Evolutionary conservation across 2,888 invertebrate genomes (phyloP), one percentile per base, ranked within the genome.

Genomic region (Agonopterix arenella): DNA sequence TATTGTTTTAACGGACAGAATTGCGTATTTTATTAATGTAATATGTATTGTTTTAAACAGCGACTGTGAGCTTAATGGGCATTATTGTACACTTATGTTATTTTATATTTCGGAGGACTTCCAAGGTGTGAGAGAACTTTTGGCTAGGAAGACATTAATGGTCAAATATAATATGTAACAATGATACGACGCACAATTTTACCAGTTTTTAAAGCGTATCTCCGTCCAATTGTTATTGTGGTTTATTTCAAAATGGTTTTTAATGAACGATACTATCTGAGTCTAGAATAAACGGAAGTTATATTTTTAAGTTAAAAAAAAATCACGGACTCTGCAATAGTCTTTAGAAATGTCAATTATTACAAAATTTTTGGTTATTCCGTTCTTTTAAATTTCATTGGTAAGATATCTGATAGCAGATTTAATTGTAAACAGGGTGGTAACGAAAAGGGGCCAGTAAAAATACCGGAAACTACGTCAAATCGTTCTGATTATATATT

Each of bases 181-280:
- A 36, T 48, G 28, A 28, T 28, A 62, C 59, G 68, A 76, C 84
- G 84, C 84, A 85, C 84, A 84, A 84, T 79, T 80, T 73, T 74
- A 74, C 68, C 72, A 73, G 57, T 70, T 71, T 73, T 63, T 62
- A 65, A 71, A 74, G 64, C 69, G 69, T 78, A 77, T 80, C 76
- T 85, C 85, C 85, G 84, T 85, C 85, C 85, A 84, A 68, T 73
- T 66, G 69, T 68, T 68, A 76, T 71, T 74, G 68, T 70, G 66
- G 68, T 61, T 71, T 62, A 71, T 62, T 62, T 68, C 70, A 43
- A 43, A 52, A 46, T 36, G 55, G 47, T 57, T 43, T 59, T 40
- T 18, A 18, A 18, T 18, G 4, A 18, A 40, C 40, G 9, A 40
- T n/a, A 28, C 5, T 28, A 28, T 28, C 28, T 4, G 28, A 28